phyloP scores from a whole-genome alignment of 1,140 invertebrate genomes.

The Drosophila parabipectinata region DNA sequence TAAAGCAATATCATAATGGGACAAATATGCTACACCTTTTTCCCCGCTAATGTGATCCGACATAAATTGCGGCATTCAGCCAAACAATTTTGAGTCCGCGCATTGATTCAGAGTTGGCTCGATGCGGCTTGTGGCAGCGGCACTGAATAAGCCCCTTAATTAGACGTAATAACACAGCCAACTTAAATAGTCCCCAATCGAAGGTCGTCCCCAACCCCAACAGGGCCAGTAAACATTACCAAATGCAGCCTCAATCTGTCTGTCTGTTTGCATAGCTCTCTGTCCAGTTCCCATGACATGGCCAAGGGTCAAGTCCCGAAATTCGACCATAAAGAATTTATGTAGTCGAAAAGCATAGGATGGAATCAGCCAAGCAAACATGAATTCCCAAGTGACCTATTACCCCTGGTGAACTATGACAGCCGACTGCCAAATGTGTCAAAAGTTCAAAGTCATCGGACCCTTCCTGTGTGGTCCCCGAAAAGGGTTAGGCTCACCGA shows the following conservation, averaged over 20 bases:
- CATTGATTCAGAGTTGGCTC: slow-evolving; percentile 22
- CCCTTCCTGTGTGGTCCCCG: slow-evolving; percentile 21
- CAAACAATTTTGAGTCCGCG: slow-evolving; percentile 22
- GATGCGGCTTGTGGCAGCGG: slow-evolving; percentile 30
- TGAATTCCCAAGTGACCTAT: slow-evolving; percentile 69
- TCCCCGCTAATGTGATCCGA: slow-evolving; percentile 26
- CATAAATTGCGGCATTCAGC: slow-evolving; percentile 51
- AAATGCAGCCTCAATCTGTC: slow-evolving; percentile 7
- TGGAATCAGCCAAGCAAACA: slow-evolving; percentile 35
- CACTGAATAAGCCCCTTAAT: slow-evolving; percentile 51
- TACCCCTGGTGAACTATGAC: slow-evolving; percentile 62
- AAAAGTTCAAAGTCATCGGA: slow-evolving; percentile 76
- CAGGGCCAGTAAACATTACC: not conserved
- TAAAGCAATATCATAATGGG: slow-evolving; percentile 33
- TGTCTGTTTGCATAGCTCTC: not conserved
- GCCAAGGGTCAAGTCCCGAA: slow-evolving; percentile 38
- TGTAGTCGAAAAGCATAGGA: slow-evolving; percentile 16
- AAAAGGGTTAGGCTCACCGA: slow-evolving; percentile 61
- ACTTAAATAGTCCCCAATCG: slow-evolving; percentile 8
- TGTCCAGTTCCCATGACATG: slow-evolving; percentile 1
- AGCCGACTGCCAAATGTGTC: slow-evolving; percentile 72
- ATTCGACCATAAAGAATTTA: slow-evolving; percentile 44
- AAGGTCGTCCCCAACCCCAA: not conserved
- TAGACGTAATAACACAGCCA: slow-evolving; percentile 43
- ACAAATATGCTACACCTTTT: slow-evolving; percentile 39